Percentiles rank a stretch among this genome's conserved stretches.
Conservation (phyloP, 2,797 vertebrate species). For the Cryptoblepharus egeriae region DNA sequence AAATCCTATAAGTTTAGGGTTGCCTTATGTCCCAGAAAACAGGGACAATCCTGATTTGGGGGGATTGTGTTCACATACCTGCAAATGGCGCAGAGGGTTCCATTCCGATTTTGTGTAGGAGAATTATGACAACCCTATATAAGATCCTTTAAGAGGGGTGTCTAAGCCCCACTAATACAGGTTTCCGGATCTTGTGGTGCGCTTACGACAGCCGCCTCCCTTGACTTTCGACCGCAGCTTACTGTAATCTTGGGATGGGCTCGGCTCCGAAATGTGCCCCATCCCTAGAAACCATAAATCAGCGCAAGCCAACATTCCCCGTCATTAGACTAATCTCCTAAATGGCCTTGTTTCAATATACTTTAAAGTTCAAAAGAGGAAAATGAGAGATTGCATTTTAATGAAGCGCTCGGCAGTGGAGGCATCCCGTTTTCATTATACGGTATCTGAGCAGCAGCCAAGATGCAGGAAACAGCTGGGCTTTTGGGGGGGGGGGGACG, state of each 20-base stretch:
- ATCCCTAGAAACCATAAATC: constrained; percentile 44
- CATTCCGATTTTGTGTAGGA: too few relatives aligned
- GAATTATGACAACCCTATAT: too few relatives aligned
- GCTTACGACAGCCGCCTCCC: not conserved
- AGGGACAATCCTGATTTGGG: too few relatives aligned
- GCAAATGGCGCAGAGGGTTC: too few relatives aligned
- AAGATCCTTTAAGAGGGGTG: not conserved
- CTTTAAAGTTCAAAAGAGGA: constrained; percentile 52
- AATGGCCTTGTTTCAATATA: constrained; percentile 56
- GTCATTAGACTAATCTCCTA: constrained; percentile 56
- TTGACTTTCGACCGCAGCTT: not conserved
- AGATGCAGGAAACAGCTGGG: constrained; percentile 47
- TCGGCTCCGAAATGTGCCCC: not conserved
- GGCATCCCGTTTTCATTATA: constrained; percentile 54
- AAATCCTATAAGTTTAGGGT: too few relatives aligned
- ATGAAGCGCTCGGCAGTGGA: constrained; percentile 47
- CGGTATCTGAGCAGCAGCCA: constrained; percentile 28
- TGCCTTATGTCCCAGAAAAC: too few relatives aligned
- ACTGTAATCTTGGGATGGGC: constrained; percentile 6
- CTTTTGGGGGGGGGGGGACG: constrained; percentile 38
- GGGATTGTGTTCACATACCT: too few relatives aligned
- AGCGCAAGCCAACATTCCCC: constrained; percentile 36
- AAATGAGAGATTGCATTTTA: constrained; percentile 46
- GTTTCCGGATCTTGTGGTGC: not conserved
- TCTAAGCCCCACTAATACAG: not conserved